These are phyloP conservation scores for Eufriesea mexicana DNA, from an alignment of 1,140 invertebrate genomes.

Conservation along the genomic window DNA sequence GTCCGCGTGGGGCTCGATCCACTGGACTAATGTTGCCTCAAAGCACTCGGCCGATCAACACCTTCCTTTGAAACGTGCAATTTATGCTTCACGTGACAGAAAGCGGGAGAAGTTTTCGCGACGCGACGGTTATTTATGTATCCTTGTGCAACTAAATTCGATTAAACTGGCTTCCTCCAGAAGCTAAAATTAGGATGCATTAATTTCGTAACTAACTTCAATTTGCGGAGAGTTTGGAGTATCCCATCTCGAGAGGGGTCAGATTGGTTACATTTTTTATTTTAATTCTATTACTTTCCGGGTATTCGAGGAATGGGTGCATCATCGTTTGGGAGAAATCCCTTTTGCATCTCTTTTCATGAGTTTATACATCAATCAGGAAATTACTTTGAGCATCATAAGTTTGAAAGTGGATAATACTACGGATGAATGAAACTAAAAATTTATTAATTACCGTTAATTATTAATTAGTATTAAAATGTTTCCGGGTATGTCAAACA, in stretches of 20 bases:
- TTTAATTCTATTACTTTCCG: no score
- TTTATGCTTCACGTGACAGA: slow-evolving; percentile 27
- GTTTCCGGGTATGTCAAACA: no score
- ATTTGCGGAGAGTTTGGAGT: not conserved
- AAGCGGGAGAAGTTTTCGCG: slow-evolving; percentile 28
- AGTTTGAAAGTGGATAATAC: no score
- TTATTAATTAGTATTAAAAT: no score
- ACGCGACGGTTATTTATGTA: slow-evolving; percentile 19
- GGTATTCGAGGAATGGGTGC: no score
- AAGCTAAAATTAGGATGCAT: not conserved
- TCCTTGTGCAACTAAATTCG: slow-evolving; percentile 21
- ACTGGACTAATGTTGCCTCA: slow-evolving; percentile 58
- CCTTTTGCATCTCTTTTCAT: no score
- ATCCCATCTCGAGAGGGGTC: not conserved
- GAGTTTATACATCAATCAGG: no score
- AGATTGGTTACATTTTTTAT: no score
- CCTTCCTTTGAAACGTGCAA: slow-evolving; percentile 13
- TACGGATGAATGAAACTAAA: no score
- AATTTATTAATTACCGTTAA: no score
- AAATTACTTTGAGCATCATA: no score
- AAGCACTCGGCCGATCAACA: slow-evolving; percentile 52
- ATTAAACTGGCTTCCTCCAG: not conserved
- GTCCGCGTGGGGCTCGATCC: slow-evolving; percentile 52
- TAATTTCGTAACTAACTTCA: not conserved
- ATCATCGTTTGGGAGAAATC: no score